These are phyloP conservation scores for Lepidothrix coronata DNA, from an alignment of 2,113 vertebrate species.

Conservation along the genomic window DNA sequence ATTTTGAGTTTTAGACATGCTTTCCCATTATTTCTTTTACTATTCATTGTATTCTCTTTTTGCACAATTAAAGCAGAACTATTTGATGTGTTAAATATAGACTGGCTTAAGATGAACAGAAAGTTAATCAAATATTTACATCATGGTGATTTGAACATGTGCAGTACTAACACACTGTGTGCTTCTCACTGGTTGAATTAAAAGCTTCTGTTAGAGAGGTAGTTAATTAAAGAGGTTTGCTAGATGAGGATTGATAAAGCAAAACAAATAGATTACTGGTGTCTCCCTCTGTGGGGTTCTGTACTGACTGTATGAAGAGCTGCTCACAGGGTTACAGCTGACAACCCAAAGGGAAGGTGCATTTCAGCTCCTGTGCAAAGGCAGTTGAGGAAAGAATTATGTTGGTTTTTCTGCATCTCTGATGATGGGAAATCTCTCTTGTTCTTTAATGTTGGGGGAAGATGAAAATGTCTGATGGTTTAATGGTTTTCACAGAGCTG, in stretches of 20 bases:
- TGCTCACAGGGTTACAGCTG: not conserved
- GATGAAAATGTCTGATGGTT: not conserved
- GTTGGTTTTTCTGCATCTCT: not conserved
- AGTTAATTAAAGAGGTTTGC: not conserved
- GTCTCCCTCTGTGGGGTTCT: not conserved
- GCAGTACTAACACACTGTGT: not conserved
- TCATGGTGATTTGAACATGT: not conserved
- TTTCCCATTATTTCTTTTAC: not conserved
- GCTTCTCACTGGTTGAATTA: not conserved
- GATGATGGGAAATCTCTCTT: not conserved
- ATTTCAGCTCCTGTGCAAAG: not conserved
- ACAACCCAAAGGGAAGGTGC: not conserved
- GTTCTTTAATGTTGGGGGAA: not conserved
- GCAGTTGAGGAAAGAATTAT: not conserved
- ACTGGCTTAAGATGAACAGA: not conserved
- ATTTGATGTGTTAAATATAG: not conserved
- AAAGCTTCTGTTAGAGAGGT: not conserved
- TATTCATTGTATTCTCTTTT: not conserved
- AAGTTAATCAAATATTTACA: constrained; percentile 21
- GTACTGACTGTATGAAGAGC: not conserved
- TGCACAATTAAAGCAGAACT: not conserved
- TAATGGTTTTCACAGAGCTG: not conserved
- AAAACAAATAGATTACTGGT: not conserved
- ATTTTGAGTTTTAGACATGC: not conserved
- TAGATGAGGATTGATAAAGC: not conserved